These are phyloP conservation scores for Timema podura DNA, from an alignment of 2,888 invertebrate species.

Conservation along the genomic window DNA sequence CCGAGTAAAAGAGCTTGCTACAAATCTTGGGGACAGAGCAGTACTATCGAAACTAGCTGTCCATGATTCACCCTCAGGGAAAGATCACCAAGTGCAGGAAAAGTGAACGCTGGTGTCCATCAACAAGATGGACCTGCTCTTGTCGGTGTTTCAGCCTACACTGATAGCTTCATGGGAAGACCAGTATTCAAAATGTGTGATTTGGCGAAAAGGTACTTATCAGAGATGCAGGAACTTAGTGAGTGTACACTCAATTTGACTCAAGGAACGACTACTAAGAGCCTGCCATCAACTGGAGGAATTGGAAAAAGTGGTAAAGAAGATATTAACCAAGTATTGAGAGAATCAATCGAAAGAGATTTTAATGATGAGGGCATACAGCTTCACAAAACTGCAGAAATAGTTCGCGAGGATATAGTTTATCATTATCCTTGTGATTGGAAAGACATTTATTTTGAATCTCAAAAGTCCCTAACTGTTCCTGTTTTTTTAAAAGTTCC, in stretches of 20 bases:
- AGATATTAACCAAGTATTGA: neutral
- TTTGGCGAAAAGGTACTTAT: neutral
- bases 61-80: neutral
- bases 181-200: neutral
- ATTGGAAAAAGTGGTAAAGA: neutral
- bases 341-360: neutral
- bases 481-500: neutral
- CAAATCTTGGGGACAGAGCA: neutral
- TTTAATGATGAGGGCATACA: slow-evolving; percentile 14
- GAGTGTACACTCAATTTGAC: slow-evolving; percentile 3
- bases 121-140: slow-evolving; percentile 1
- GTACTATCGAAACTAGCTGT: neutral
- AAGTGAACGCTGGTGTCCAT: neutral
- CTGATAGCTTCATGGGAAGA: neutral
- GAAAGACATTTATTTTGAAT: neutral
- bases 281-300: slow-evolving; percentile 14
- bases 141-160: slow-evolving; percentile 1
- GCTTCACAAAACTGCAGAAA: slow-evolving; percentile 14
- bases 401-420: slow-evolving; percentile 19
- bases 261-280: slow-evolving; percentile 12
- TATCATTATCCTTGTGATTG: neutral
- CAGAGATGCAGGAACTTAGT: neutral
- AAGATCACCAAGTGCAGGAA: slow-evolving; percentile 3
- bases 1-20: slow-evolving; percentile 7
- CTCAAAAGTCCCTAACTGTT: neutral